Percentiles rank a stretch among this genome's conserved stretches.
These are phyloP conservation scores for Sphinx pinastri DNA, from an alignment of 2,888 invertebrate species.

Conservation along the genomic window DNA sequence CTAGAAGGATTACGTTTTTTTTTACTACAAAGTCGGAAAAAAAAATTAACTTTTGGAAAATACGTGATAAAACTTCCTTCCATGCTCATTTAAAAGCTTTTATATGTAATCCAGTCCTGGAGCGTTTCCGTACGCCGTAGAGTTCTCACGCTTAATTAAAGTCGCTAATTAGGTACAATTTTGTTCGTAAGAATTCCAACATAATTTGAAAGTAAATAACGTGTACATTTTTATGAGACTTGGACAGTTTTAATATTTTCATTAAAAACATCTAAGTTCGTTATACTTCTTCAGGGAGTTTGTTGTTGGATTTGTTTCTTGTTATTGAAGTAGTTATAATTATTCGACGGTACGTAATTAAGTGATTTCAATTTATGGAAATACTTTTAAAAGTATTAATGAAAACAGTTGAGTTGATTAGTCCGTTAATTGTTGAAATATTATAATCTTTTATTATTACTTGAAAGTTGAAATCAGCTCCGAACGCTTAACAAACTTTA, in stretches of 20 bases:
- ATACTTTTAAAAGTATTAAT: no score
- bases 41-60: conserved; percentile 19
- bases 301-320: conserved; percentile 4
- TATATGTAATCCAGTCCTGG: conserved; percentile 25
- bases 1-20: no score
- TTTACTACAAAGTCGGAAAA: conserved; percentile 3
- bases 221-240: conserved; percentile 20
- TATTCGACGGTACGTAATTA: not conserved
- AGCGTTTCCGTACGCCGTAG: conserved; percentile 25
- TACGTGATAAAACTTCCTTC: conserved; percentile 21
- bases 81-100: conserved; percentile 27
- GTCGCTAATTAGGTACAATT: conserved; percentile 26
- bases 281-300: conserved; percentile 1
- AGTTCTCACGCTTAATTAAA: conserved; percentile 28
- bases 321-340: not conserved
- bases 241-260: conserved; percentile 24
- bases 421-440: no score
- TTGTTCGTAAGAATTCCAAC: conserved; percentile 23
- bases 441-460: no score
- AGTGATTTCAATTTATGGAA: not conserved
- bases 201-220: conserved; percentile 26
- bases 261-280: conserved; percentile 21
- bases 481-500: no score
- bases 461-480: no score
- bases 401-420: no score